Conservation (phyloP, 2,797 vertebrate species). For the Ceyx erithaca region DNA sequence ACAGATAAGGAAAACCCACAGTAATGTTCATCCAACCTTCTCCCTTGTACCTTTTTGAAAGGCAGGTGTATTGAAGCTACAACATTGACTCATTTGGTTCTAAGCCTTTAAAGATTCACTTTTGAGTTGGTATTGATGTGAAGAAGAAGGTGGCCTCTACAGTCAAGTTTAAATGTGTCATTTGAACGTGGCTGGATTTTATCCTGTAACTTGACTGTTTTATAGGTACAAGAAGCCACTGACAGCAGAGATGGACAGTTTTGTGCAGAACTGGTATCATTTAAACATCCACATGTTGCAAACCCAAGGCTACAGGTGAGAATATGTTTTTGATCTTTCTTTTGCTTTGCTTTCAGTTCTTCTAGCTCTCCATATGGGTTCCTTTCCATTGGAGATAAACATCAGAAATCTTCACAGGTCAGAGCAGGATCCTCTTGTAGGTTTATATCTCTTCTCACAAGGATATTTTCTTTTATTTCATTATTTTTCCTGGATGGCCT, state of each 20-base stretch:
- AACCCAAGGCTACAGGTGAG: constrained; percentile 93
- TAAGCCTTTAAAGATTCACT: not conserved
- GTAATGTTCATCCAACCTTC: accelerated
- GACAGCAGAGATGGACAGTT: constrained; percentile 87
- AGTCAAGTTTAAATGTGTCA: not conserved
- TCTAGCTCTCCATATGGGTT: accelerated
- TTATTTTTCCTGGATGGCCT: not conserved
- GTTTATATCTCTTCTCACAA: not conserved
- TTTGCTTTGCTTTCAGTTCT: not conserved
- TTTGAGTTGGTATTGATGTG: not conserved
- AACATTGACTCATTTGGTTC: not conserved
- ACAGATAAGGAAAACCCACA: not conserved
- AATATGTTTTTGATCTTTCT: not conserved
- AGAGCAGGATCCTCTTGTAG: not conserved
- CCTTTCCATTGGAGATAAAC: not conserved
- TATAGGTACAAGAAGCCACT: constrained; percentile 89
- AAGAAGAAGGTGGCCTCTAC: not conserved
- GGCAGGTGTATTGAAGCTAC: not conserved
- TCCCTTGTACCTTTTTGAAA: not conserved
- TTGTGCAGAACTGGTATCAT: constrained; percentile 92
- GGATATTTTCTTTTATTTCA: not conserved
- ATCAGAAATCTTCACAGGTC: not conserved
- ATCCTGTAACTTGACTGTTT: not conserved
- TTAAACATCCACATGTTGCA: constrained; percentile 95
- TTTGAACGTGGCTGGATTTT: not conserved